A percentile compares a stretch with the other conserved stretches of the same genome.
These are phyloP conservation scores for Euura saliciscinereae DNA, from an alignment of 1,140 invertebrate species.

Conservation along the genomic window DNA sequence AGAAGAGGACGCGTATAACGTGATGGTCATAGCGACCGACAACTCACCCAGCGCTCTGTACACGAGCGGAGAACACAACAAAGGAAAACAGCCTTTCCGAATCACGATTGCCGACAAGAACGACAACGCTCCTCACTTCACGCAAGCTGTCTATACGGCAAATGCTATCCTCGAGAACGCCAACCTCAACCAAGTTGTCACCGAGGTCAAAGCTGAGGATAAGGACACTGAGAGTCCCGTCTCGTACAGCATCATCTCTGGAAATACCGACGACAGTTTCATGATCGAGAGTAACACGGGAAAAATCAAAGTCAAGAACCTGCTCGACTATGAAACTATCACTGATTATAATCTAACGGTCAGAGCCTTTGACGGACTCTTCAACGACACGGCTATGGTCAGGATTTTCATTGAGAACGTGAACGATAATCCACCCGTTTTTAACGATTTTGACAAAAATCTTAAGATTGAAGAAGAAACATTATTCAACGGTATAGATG, in stretches of 20 bases:
- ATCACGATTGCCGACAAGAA: constrained; percentile 92
- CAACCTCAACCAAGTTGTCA: constrained; percentile 79
- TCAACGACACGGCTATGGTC: constrained; percentile 76
- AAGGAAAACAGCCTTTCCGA: constrained; percentile 76
- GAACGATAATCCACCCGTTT: constrained; percentile 83
- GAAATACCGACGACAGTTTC: constrained; percentile 80
- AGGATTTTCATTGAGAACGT: constrained; percentile 81
- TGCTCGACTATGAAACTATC: constrained; percentile 85
- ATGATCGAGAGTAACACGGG: constrained; percentile 79
- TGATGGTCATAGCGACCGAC: constrained; percentile 84
- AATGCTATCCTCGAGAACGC: constrained; percentile 81
- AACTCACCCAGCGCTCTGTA: constrained; percentile 82
- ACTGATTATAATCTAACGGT: constrained; percentile 79
- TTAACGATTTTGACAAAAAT: constrained; percentile 69
- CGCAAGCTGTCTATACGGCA: constrained; percentile 73
- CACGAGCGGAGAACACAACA: constrained; percentile 70
- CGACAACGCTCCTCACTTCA: constrained; percentile 85
- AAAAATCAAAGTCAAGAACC: constrained; percentile 76
- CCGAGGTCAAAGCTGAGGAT: constrained; percentile 81
- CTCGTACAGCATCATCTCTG: constrained; percentile 77
- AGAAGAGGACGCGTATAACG: constrained; percentile 76
- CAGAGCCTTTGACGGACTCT: constrained; percentile 78
- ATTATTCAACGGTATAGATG: constrained; percentile 68
- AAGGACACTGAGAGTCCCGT: constrained; percentile 83
- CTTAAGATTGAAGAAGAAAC: constrained; percentile 75